These are phyloP conservation scores for Myotis planiceps DNA, from an alignment of 2,797 vertebrate genomes.

Conservation along the genomic window DNA sequence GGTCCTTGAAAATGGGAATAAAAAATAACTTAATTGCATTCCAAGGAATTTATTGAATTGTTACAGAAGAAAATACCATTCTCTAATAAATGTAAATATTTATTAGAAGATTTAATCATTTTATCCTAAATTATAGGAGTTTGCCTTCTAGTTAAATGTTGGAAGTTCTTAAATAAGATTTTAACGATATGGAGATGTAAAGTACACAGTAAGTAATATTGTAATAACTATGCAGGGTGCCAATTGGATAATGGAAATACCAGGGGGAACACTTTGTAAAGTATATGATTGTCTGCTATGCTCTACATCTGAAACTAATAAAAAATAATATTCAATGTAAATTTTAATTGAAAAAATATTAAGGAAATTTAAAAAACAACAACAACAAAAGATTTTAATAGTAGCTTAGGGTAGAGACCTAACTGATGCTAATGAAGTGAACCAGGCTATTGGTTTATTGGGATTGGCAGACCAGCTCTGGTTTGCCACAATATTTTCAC, in stretches of 20 bases:
- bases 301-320: background rate
- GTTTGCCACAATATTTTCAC: background rate
- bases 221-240: background rate
- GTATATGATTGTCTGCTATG: background rate
- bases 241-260: background rate
- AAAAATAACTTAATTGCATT: background rate
- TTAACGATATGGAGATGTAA: background rate
- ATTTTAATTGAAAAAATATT: background rate
- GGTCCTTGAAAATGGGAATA: background rate
- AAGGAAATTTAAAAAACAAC: background rate
- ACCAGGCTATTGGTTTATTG: background rate
- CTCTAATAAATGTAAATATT: background rate
- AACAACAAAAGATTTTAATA: background rate
- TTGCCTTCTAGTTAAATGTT: background rate
- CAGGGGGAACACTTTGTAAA: background rate
- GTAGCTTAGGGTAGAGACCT: background rate
- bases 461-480: background rate
- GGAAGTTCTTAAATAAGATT: background rate
- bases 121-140: background rate
- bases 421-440: background rate
- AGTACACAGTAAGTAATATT: background rate
- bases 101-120: background rate
- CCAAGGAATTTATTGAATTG: conserved; percentile 11
- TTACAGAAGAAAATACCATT: conserved; percentile 4
- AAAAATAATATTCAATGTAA: background rate